Conservation (phyloP, 64 coral and sea anemone species). For the Actinia equina region DNA sequence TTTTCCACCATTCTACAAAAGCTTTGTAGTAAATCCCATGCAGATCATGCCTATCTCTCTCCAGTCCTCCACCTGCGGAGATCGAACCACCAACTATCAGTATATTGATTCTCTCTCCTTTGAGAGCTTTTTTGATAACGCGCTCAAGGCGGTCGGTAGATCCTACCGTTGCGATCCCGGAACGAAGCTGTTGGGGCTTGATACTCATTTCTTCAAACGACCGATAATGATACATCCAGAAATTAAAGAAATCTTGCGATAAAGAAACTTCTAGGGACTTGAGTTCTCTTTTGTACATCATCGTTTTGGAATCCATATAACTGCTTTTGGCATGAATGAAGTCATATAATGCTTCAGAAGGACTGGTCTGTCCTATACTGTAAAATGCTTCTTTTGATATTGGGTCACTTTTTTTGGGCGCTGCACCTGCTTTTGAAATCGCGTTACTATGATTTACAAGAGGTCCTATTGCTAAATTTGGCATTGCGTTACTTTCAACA, state of each 20-base stretch:
- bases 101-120: slow-evolving; percentile 51
- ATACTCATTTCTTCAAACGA: slow-evolving; percentile 79
- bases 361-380: not conserved
- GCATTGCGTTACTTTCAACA: not conserved
- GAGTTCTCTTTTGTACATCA: slow-evolving; percentile 35
- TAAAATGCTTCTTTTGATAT: not conserved
- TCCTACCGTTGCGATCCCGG: slow-evolving; percentile 73
- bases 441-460: not conserved
- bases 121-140: slow-evolving; percentile 60
- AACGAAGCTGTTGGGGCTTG: slow-evolving; percentile 56
- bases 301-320: slow-evolving; percentile 10
- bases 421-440: not conserved
- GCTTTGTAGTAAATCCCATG: slow-evolving; percentile 88
- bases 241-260: slow-evolving; percentile 69
- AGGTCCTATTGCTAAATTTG: not conserved
- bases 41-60: slow-evolving; percentile 80
- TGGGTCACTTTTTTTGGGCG: too few relatives aligned
- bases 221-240: slow-evolving; percentile 90
- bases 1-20: slow-evolving; percentile 89
- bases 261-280: slow-evolving; percentile 61
- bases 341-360: not conserved
- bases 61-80: slow-evolving; percentile 88
- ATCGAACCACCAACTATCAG: slow-evolving; percentile 94
- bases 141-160: slow-evolving; percentile 59
- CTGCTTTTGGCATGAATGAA: not conserved